These are phyloP conservation scores for Uria aalge DNA, from an alignment of 2,113 vertebrate species.

Conservation along the genomic window DNA sequence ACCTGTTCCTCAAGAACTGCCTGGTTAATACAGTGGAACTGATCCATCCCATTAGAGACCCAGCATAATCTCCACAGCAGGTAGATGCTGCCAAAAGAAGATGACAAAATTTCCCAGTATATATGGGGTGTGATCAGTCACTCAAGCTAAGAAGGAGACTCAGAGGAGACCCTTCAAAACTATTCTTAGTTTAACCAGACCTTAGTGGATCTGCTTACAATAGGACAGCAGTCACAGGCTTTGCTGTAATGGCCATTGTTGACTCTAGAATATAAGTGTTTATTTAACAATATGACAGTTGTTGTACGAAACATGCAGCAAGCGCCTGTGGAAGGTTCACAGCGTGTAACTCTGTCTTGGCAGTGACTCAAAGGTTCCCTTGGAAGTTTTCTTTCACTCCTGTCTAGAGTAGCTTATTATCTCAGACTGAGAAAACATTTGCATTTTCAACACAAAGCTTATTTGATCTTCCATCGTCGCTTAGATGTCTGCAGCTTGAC, in stretches of 20 bases:
- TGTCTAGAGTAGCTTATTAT: not conserved
- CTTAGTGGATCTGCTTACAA: not conserved
- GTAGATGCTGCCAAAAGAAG: not conserved
- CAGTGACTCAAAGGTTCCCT: not conserved
- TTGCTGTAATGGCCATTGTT: not conserved
- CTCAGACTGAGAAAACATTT: not conserved
- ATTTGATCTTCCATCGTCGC: not conserved
- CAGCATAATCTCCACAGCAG: not conserved
- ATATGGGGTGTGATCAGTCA: not conserved
- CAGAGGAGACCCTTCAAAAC: not conserved
- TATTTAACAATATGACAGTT: not conserved
- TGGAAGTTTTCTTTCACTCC: not conserved
- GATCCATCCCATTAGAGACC: not conserved
- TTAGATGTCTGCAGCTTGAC: not conserved
- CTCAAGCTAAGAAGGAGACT: not conserved
- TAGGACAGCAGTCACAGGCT: not conserved
- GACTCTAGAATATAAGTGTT: not conserved
- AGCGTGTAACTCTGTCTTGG: not conserved
- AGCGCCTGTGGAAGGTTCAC: not conserved
- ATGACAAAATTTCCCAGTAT: not conserved
- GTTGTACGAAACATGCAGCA: not conserved
- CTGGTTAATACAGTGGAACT: not conserved
- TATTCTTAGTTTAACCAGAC: not conserved
- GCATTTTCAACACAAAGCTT: not conserved
- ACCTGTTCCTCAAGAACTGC: not conserved